Evolutionary conservation across 2,113 vertebrate genomes (phyloP).

Genomic region (Microcebus lehilahytsara): DNA sequence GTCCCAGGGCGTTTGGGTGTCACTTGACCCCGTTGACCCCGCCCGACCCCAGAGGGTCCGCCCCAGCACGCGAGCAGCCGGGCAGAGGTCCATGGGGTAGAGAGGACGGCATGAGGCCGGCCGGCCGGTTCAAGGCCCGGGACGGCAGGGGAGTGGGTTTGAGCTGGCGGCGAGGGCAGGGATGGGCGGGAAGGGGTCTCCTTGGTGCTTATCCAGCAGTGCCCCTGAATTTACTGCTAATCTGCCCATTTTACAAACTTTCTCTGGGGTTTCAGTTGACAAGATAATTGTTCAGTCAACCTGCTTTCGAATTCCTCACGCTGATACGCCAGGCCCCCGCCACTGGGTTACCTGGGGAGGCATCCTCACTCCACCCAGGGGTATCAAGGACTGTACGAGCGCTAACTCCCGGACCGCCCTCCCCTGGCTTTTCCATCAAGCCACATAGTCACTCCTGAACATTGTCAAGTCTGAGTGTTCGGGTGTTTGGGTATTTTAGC

Average conservation of each 20-base stretch:
- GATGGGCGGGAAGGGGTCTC: not conserved
- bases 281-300: not conserved
- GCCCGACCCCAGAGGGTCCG: rapidly evolving
- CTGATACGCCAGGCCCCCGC: rapidly evolving
- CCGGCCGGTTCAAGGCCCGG: not conserved
- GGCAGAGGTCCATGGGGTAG: not conserved
- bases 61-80: rapidly evolving
- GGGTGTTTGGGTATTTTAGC: not conserved
- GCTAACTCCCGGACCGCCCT: rapidly evolving
- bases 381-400: rapidly evolving
- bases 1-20: rapidly evolving
- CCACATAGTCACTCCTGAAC: rapidly evolving
- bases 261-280: not conserved
- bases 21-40: not conserved
- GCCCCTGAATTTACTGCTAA: rapidly evolving
- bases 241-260: not conserved
- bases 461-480: not conserved
- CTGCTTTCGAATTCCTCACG: rapidly evolving
- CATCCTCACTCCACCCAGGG: rapidly evolving
- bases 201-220: rapidly evolving
- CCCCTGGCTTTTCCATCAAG: rapidly evolving
- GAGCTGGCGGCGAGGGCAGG: not conserved
- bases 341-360: rapidly evolving
- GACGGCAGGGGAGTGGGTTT: not conserved
- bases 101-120: rapidly evolving